Base-by-base conservation (phyloP, 2,888 invertebrate species). In the Aproaerema taeniolella region DNA sequence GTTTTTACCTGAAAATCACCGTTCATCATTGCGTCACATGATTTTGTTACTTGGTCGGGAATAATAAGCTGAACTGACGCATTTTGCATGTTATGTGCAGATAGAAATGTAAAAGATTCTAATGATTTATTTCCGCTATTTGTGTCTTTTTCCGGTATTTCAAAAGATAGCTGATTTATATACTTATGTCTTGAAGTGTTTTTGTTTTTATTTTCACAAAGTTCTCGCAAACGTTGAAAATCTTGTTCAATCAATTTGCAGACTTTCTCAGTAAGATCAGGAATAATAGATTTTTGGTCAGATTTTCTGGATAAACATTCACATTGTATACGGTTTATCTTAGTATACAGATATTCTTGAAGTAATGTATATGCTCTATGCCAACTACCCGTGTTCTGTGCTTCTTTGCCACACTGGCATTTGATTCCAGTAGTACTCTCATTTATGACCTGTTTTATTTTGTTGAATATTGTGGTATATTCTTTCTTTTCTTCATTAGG, bases 341-440 rank as follows among this genome's bases (percentile, higher is more conserved):
- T 86, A 1, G 67, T 61, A 61, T 74, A 79, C 30, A 86, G 61
- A 61, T 85, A 86, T 58, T 86, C 86, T 60, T 80, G 73, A 38
- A 86, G 55, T 49, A 86, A 58, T 31, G 62, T 64, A 42, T 77
- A 77, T 1, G 79, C 83, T 50, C 83, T 68, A 11, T 69, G 68
- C 79, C 81, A 85, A 53, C 70, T 79, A n/a, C 65, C 72, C 39
- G 64, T 55, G 11, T 46, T 47, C 41, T 42, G 13, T 12, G 47
- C 46, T 34, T 47, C 45, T 41, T 48, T 46, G 3, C 48, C 43
- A 57, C 75, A 77, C 45, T 55, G 66, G 55, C 76, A 82, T 41
- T 52, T 47, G 9, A 69, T 48, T 45, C 63, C 55, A 46, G 61
- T 60, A 10, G 70, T 67, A 45, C 56, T 68, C 14, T 75, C 67